Conservation (phyloP, 2,797 vertebrate species). For the Synaphobranchus kaupii region DNA sequence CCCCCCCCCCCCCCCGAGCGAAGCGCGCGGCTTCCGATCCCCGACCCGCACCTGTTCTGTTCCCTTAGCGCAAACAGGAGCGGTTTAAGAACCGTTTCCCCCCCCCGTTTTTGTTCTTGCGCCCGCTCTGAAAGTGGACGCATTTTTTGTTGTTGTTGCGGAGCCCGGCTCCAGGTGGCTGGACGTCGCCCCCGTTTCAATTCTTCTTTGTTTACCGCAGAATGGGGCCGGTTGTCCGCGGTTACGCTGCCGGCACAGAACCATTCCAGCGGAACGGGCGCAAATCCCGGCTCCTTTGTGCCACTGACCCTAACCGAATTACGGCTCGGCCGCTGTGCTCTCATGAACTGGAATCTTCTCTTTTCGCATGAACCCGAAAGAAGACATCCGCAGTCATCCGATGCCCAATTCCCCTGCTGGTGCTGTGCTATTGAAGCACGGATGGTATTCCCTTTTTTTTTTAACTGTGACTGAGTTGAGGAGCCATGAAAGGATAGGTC, state of each 20-base stretch:
- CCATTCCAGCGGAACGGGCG: neutral
- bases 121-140: neutral
- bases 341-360: neutral
- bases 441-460: neutral
- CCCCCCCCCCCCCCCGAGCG: too few relatives aligned
- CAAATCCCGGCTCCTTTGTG: neutral
- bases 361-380: neutral
- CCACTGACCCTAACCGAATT: conserved; percentile 7
- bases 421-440: neutral
- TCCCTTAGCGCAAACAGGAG: neutral
- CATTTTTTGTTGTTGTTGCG: too few relatives aligned
- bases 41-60: neutral
- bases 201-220: conserved; percentile 6
- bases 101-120: neutral
- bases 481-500: neutral
- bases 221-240: neutral
- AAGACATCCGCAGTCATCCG: neutral
- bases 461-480: neutral
- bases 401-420: neutral
- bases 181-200: neutral
- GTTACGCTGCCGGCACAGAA: neutral
- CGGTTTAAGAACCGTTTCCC: neutral
- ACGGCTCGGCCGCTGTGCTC: neutral
- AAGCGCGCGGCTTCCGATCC: too few relatives aligned
- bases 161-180: neutral